Percentiles rank a stretch among this genome's conserved stretches.
These are phyloP conservation scores for Melinaea marsaeus DNA, from an alignment of 2,888 invertebrate genomes.

Conservation along the genomic window DNA sequence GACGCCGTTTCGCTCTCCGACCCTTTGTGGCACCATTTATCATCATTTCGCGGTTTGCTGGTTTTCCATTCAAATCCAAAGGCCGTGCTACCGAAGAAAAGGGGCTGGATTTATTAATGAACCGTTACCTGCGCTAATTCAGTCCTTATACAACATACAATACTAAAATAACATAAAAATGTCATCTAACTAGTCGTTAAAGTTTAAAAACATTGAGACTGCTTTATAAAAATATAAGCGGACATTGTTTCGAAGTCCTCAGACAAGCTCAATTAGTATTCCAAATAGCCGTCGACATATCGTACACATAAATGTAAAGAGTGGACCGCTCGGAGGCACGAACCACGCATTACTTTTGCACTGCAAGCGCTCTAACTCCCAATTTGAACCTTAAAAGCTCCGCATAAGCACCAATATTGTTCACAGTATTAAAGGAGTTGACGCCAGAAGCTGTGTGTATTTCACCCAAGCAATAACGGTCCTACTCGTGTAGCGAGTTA, in stretches of 20 bases:
- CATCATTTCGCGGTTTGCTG: slow-evolving; percentile 78
- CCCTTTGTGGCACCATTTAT: slow-evolving; percentile 72
- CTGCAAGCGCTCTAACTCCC: slow-evolving; percentile 34
- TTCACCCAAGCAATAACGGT: slow-evolving; percentile 75
- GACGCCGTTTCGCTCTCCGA: slow-evolving; percentile 54
- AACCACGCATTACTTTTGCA: slow-evolving; percentile 61
- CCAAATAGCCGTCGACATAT: slow-evolving; percentile 75
- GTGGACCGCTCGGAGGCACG: slow-evolving; percentile 73
- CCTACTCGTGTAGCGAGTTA: slow-evolving; percentile 69
- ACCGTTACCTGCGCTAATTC: slow-evolving; percentile 26
- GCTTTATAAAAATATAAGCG: slow-evolving; percentile 45
- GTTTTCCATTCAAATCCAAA: slow-evolving; percentile 64
- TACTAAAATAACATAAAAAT: neutral
- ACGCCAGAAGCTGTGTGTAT: slow-evolving; percentile 70
- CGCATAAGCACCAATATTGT: slow-evolving; percentile 65
- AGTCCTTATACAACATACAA: slow-evolving; percentile 13
- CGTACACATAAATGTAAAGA: slow-evolving; percentile 77
- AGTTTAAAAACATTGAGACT: neutral
- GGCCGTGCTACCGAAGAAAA: slow-evolving; percentile 42
- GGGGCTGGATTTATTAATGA: slow-evolving; percentile 38
- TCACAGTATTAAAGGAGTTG: slow-evolving; percentile 53
- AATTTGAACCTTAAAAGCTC: slow-evolving; percentile 64
- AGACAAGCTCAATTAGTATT: slow-evolving; percentile 73
- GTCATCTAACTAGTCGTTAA: neutral
- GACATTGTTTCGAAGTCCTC: slow-evolving; percentile 56